phyloP scores from a whole-genome alignment of 2,888 invertebrate genomes.

The Dorcus parallelipipedus region DNA sequence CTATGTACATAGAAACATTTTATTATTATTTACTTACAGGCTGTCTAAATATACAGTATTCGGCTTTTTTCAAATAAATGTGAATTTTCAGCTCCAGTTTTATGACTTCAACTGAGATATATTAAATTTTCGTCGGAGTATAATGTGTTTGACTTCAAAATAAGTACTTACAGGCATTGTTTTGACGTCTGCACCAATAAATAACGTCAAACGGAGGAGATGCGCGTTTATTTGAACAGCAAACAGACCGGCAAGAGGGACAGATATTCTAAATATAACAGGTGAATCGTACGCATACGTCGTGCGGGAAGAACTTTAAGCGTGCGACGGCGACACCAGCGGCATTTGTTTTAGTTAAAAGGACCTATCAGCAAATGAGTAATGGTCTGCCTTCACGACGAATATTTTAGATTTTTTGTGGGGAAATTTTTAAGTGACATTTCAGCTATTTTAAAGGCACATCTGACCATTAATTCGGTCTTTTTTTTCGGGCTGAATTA shows the following conservation, averaged over 20 bases:
- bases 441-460: conserved; percentile 9
- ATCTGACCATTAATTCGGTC: too few relatives aligned
- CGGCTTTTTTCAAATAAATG: too few relatives aligned
- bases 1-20: too few relatives aligned
- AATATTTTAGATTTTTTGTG: conserved; percentile 24
- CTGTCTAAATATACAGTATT: too few relatives aligned
- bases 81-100: too few relatives aligned
- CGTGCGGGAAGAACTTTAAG: conserved; percentile 6
- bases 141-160: too few relatives aligned
- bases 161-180: conserved; percentile 5
- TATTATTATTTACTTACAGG: too few relatives aligned
- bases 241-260: conserved; percentile 5
- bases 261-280: conserved; percentile 18
- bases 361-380: conserved; percentile 31
- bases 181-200: conserved; percentile 21
- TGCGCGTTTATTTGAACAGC: conserved; percentile 14
- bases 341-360: conserved; percentile 32
- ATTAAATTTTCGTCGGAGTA: too few relatives aligned
- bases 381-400: conserved; percentile 31
- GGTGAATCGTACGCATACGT: conserved; percentile 13
- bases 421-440: conserved; percentile 8
- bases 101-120: too few relatives aligned
- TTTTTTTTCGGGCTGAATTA: too few relatives aligned
- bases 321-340: conserved; percentile 33
- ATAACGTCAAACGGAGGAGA: conserved; percentile 18